phyloP scores from a whole-genome alignment of 2,113 vertebrate genomes.

The Xyliphius kryptos region DNA sequence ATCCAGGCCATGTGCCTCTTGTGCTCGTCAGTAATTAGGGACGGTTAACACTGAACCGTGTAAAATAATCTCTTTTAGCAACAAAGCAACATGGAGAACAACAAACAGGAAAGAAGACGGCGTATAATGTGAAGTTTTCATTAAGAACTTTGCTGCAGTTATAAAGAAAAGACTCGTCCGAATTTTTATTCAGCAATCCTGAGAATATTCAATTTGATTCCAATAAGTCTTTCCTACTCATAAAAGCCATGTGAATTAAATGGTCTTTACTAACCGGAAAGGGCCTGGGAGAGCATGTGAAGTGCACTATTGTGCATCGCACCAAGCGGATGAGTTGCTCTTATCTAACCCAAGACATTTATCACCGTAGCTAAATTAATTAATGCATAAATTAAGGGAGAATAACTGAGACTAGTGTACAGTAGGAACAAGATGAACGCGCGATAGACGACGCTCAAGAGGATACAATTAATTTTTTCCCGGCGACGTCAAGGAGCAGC shows the following conservation, averaged over 20 bases:
- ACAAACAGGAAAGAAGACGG: neutral
- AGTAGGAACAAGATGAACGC: slow-evolving; percentile 58
- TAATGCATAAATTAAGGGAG: slow-evolving; percentile 67
- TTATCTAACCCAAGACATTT: slow-evolving; percentile 60
- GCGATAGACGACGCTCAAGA: slow-evolving; percentile 63
- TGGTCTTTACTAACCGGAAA: slow-evolving; percentile 23
- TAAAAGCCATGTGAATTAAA: slow-evolving; percentile 19
- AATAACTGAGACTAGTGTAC: slow-evolving; percentile 60
- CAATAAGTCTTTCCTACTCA: slow-evolving; percentile 23
- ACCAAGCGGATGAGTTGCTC: slow-evolving; percentile 44
- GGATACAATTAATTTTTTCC: slow-evolving; percentile 60
- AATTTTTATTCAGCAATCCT: slow-evolving; percentile 11
- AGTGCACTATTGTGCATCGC: slow-evolving; percentile 38
- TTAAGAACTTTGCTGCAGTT: neutral
- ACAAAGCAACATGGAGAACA: slow-evolving; percentile 18
- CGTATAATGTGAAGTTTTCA: slow-evolving; percentile 6
- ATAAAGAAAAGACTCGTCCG: no score
- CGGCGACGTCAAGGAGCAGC: no score
- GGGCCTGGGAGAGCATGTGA: slow-evolving; percentile 49
- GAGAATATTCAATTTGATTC: slow-evolving; percentile 17
- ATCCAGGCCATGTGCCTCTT: slow-evolving; percentile 57
- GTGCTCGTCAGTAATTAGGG: slow-evolving; percentile 54
- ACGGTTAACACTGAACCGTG: slow-evolving; percentile 45
- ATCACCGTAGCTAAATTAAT: slow-evolving; percentile 65
- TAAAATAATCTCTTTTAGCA: slow-evolving; percentile 52